Evolutionary conservation across 2,113 vertebrate species (phyloP).

Genomic region (Pagrus major): DNA sequence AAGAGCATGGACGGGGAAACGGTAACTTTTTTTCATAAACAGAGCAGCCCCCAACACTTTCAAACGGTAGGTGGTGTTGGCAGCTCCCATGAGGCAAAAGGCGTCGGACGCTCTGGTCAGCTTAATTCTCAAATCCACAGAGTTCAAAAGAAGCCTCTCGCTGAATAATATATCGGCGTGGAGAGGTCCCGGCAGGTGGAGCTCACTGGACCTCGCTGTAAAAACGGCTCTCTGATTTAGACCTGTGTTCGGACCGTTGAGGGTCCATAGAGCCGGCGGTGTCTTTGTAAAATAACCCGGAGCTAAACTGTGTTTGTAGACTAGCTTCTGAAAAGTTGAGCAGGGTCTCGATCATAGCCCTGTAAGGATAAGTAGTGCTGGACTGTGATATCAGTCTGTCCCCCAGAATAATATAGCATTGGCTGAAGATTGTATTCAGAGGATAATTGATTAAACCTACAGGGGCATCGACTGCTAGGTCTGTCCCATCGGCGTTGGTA

Average conservation of each 20-base stretch:
- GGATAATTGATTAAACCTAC: neutral
- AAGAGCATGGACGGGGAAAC: no score
- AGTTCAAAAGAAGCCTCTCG: no score
- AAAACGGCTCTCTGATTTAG: no score
- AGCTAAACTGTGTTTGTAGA: neutral
- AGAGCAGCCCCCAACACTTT: no score
- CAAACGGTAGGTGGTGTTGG: no score
- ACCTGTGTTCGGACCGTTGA: no score
- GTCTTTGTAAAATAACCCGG: neutral
- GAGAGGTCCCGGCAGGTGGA: neutral
- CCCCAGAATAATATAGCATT: neutral
- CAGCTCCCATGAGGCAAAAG: neutral
- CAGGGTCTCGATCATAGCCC: no score
- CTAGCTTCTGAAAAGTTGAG: neutral
- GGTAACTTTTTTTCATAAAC: no score
- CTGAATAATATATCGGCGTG: neutral
- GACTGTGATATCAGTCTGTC: constrained; percentile 15
- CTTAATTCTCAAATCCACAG: neutral
- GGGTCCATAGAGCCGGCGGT: no score
- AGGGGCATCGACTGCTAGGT: fast-evolving
- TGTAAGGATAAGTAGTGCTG: neutral
- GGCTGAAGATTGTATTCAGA: neutral
- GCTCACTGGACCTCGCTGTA: neutral
- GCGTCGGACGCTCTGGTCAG: neutral
- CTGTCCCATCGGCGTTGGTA: neutral